A percentile compares a stretch with the other conserved stretches of the same genome.
Conservation (phyloP, 2,888 invertebrate species). For the Drosophila nr. fundita region DNA sequence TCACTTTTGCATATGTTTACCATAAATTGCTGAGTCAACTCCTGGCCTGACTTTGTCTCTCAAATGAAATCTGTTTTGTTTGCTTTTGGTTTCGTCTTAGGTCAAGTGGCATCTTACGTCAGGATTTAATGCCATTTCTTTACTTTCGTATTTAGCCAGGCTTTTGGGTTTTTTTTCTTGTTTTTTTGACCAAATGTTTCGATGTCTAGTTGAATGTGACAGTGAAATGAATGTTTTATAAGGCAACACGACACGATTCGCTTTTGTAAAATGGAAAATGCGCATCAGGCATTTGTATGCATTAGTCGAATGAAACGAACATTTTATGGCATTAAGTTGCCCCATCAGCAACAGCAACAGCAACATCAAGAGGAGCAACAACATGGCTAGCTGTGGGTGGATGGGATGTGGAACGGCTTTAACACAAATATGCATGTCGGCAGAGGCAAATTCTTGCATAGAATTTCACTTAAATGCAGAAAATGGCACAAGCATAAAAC, state of each 20-base stretch:
- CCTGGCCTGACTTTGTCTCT: conserved; percentile 7
- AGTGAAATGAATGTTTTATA: conserved; percentile 69
- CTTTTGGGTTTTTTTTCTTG: not conserved
- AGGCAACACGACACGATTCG: conserved; percentile 46
- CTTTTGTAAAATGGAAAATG: conserved; percentile 73
- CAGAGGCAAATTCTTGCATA: conserved; percentile 77
- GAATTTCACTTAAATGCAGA: conserved; percentile 81
- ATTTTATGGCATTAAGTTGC: conserved; percentile 74
- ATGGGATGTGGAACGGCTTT: conserved; percentile 61
- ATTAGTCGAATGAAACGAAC: conserved; percentile 77
- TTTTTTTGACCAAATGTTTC: conserved; percentile 8
- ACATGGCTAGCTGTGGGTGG: conserved; percentile 13
- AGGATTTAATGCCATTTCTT: conserved; percentile 25
- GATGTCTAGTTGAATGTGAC: conserved; percentile 46
- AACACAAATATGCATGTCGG: conserved; percentile 80
- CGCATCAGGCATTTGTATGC: conserved; percentile 78
- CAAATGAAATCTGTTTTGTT: conserved; percentile 21
- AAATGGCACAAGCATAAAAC: conserved; percentile 71
- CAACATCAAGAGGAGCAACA: conserved; percentile 3
- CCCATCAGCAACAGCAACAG: conserved; percentile 24
- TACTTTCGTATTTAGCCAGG: not conserved
- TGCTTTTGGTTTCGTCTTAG: conserved; percentile 1
- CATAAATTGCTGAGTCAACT: conserved; percentile 43
- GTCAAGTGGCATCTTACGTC: conserved; percentile 17
- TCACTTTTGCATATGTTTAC: conserved; percentile 44